Evolutionary conservation across 2,888 invertebrate genomes (phyloP).

Genomic region (Cosmia trapezina): DNA sequence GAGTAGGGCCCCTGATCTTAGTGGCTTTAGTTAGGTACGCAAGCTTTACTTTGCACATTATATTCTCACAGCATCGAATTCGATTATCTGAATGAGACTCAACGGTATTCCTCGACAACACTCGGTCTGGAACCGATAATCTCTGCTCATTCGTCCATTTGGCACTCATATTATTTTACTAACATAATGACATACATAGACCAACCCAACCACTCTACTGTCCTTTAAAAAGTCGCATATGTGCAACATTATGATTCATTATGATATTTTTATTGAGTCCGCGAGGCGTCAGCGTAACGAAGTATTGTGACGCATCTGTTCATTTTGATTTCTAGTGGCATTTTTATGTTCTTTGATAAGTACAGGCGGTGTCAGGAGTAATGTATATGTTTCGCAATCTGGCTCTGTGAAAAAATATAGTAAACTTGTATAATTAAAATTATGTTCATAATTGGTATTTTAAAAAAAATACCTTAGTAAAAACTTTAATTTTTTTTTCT

Average conservation of each 20-base stretch:
- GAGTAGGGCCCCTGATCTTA: too few species aligned
- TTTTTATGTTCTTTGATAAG: slow-evolving; percentile 75
- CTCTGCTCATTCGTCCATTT: slow-evolving; percentile 4
- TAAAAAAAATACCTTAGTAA: too few species aligned
- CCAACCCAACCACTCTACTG: slow-evolving; percentile 35
- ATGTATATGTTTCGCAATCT: neutral
- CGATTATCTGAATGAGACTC: neutral
- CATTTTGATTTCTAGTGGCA: slow-evolving; percentile 64
- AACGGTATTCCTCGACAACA: neutral
- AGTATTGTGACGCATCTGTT: slow-evolving; percentile 86
- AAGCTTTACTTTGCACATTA: too few species aligned
- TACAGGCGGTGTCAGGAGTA: neutral
- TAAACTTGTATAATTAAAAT: too few species aligned
- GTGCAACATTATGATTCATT: slow-evolving; percentile 65
- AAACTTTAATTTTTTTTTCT: too few species aligned
- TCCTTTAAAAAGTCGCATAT: slow-evolving; percentile 66
- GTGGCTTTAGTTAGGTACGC: too few species aligned
- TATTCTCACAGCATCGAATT: neutral
- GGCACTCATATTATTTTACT: slow-evolving; percentile 7
- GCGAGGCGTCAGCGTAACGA: slow-evolving; percentile 75
- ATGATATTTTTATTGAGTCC: slow-evolving; percentile 74
- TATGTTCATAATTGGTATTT: too few species aligned
- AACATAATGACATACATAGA: slow-evolving; percentile 24
- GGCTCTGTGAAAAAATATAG: neutral
- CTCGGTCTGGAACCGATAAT: neutral